Percentiles rank a stretch among this genome's conserved stretches.
phyloP scores from a whole-genome alignment of 2,888 invertebrate species.

The Dynastes grantii region DNA sequence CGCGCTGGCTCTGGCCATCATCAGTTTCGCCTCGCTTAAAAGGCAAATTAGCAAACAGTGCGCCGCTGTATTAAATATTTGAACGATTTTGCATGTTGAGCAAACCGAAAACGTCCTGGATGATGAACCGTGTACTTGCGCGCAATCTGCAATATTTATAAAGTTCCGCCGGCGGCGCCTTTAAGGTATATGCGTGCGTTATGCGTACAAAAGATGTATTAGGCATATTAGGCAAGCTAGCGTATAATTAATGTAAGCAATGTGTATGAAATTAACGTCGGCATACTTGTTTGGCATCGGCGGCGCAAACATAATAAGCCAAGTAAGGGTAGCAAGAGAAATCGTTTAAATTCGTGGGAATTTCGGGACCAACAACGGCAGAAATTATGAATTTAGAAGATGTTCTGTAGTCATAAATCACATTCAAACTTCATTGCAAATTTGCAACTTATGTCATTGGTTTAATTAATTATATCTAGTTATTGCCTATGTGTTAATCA shows the following conservation, averaged over 20 bases:
- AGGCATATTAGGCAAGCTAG: constrained; percentile 1
- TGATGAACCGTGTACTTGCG: constrained; percentile 14
- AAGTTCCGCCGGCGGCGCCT: constrained; percentile 15
- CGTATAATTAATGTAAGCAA: constrained; percentile 21
- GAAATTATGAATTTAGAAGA: too few species aligned
- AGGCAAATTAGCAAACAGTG: constrained; percentile 33
- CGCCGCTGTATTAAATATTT: constrained; percentile 24
- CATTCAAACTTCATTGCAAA: too few species aligned
- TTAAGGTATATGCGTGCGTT: not conserved
- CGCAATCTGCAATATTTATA: constrained; percentile 24
- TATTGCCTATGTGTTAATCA: too few species aligned
- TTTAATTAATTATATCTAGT: too few species aligned
- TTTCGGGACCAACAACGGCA: not conserved
- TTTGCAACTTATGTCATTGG: too few species aligned
- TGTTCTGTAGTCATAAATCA: too few species aligned
- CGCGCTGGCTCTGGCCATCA: not conserved
- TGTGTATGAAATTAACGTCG: constrained; percentile 9
- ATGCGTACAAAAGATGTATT: not conserved
- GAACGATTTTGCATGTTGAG: constrained; percentile 11
- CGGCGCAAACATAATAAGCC: not conserved
- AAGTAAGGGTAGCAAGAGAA: not conserved
- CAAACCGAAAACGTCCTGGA: constrained; percentile 19
- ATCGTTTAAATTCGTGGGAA: not conserved
- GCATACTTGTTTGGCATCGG: not conserved
- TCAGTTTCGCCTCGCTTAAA: constrained; percentile 28